Conservation (phyloP, 2,113 vertebrate genomes). For the Murina feae region DNA sequence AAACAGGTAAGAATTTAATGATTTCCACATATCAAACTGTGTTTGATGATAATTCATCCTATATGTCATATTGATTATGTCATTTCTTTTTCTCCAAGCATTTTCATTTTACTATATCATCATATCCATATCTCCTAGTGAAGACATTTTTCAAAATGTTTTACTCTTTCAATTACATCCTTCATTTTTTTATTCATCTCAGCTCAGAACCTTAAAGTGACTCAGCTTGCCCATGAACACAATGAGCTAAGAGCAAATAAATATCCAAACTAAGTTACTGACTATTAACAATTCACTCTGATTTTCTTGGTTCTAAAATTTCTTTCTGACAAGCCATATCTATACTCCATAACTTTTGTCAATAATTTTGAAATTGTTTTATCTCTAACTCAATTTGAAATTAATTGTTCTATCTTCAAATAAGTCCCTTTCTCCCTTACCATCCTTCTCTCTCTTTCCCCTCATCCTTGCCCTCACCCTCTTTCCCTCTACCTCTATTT, state of each 20-base stretch:
- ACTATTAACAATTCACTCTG: background rate
- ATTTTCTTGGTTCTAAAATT: background rate
- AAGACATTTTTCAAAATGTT: background rate
- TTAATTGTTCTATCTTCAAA: background rate
- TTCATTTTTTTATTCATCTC: background rate
- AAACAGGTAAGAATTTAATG: background rate
- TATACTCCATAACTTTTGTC: background rate
- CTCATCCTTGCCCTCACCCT: background rate
- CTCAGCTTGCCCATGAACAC: background rate
- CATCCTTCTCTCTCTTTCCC: accelerated
- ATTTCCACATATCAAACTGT: background rate
- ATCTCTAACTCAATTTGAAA: background rate
- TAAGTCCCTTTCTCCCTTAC: background rate
- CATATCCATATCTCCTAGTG: background rate
- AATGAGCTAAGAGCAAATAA: background rate
- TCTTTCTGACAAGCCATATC: background rate
- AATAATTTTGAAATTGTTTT: background rate
- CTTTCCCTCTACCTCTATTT: background rate
- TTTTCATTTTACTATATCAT: background rate
- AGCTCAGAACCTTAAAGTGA: background rate
- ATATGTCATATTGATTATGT: background rate
- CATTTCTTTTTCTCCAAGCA: background rate
- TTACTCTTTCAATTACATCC: background rate
- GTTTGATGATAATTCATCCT: background rate
- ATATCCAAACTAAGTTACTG: background rate